Conservation (phyloP, 2,113 vertebrate genomes). For the Megalops atlanticus region DNA sequence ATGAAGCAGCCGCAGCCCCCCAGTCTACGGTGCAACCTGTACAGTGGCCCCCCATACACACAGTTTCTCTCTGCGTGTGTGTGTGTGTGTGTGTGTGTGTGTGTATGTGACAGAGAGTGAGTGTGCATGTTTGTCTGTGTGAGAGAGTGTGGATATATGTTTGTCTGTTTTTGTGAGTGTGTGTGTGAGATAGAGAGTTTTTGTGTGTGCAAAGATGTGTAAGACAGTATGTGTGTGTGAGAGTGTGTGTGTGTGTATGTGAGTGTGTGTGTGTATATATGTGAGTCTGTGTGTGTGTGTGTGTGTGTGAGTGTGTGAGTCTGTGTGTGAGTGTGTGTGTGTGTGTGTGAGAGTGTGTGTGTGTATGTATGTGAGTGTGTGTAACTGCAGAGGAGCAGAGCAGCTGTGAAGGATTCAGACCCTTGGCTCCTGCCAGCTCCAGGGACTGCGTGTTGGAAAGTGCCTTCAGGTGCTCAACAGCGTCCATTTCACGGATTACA, state of each 20-base stretch:
- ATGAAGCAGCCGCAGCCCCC: no score
- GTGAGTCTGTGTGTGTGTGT: background rate
- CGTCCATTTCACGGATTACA: conserved; percentile 41
- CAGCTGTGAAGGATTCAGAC: conserved; percentile 53
- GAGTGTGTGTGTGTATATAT: no score
- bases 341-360: background rate
- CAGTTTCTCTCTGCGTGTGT: conserved; percentile 14
- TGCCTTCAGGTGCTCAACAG: conserved; percentile 57
- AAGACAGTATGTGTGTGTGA: conserved; percentile 15
- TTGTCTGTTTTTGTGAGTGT: conserved; percentile 39
- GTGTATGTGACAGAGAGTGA: conserved; percentile 28
- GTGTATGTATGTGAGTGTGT: background rate
- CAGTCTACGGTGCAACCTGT: no score
- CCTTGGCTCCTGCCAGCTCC: conserved; percentile 49
- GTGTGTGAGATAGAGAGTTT: conserved; percentile 31
- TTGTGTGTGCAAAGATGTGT: no score
- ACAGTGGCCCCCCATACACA: no score
- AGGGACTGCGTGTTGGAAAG: conserved; percentile 52
- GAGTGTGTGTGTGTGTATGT: background rate
- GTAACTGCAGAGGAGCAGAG: conserved; percentile 24
- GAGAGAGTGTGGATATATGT: background rate
- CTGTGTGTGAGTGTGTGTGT: background rate
- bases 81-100: conserved; percentile 19
- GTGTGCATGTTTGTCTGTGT: background rate
- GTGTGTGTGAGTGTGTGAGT: background rate